Evolutionary conservation across 2,888 invertebrate species (phyloP).

Genomic region (Pterobdella sp.): DNA sequence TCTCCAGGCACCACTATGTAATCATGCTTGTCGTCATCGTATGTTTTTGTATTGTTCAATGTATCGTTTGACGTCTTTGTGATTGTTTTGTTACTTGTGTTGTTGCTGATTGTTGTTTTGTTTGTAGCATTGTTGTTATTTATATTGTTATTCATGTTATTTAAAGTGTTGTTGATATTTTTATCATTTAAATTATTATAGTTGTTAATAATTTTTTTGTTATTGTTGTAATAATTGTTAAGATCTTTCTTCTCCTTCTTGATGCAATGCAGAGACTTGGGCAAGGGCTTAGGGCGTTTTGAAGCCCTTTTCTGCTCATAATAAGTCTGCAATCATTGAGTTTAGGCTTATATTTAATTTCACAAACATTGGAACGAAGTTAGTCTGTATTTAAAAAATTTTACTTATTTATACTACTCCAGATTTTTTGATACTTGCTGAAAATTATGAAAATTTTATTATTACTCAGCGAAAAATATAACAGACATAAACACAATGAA

Average conservation of each 20-base stretch:
- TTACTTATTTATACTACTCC: no score
- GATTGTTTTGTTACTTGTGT: neutral
- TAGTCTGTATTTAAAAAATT: no score
- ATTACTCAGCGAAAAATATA: no score
- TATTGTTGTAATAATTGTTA: neutral
- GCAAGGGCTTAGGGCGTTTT: slow-evolving; percentile 25
- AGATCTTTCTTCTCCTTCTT: slow-evolving; percentile 24
- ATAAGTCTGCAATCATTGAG: slow-evolving; percentile 21
- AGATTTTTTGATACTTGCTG: no score
- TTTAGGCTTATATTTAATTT: no score
- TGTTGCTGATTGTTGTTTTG: neutral
- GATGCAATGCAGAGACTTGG: neutral
- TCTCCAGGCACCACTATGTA: slow-evolving; percentile 98
- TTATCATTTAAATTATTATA: slow-evolving; percentile 38
- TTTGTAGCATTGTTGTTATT: slow-evolving; percentile 46
- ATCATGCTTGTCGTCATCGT: slow-evolving; percentile 97
- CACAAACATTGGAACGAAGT: no score
- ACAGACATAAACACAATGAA: no score
- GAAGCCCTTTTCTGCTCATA: slow-evolving; percentile 23
- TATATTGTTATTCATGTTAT: slow-evolving; percentile 29
- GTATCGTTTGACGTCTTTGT: slow-evolving; percentile 43
- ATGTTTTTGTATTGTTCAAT: slow-evolving; percentile 46
- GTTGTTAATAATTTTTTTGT: slow-evolving; percentile 41
- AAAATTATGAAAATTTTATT: no score
- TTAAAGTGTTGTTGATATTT: neutral